A percentile compares a stretch with the other conserved stretches of the same genome.
Conservation (phyloP, 2,797 vertebrate genomes). For the Hemitrygon akajei region DNA sequence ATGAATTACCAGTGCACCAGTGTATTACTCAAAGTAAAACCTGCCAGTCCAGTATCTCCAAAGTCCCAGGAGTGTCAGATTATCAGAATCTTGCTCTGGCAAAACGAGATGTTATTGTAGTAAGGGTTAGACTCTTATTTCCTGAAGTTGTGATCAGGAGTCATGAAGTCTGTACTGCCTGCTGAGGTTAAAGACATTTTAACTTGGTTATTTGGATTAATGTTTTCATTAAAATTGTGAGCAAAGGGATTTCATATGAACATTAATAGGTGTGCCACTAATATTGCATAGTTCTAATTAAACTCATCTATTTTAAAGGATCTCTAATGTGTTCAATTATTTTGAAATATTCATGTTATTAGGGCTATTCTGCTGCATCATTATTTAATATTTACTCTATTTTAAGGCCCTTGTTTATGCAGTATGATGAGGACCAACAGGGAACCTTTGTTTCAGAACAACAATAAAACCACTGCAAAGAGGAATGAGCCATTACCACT, state of each 20-base stretch:
- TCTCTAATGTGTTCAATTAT: background rate
- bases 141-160: no score
- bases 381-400: background rate
- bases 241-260: background rate
- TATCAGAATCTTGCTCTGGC: no score
- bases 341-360: slow-evolving; percentile 21
- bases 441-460: background rate
- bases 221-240: background rate
- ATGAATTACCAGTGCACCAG: no score
- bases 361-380: background rate
- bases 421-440: background rate
- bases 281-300: background rate
- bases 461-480: background rate
- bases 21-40: no score
- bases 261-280: background rate
- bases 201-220: background rate
- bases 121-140: no score
- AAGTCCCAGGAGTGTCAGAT: no score
- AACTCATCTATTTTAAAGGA: background rate
- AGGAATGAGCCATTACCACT: background rate
- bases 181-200: no score
- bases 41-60: no score
- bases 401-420: background rate
- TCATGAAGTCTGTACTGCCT: no score
- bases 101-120: no score